phyloP scores from a whole-genome alignment of 2,797 vertebrate species.

The Melanotaenia boesemani region DNA sequence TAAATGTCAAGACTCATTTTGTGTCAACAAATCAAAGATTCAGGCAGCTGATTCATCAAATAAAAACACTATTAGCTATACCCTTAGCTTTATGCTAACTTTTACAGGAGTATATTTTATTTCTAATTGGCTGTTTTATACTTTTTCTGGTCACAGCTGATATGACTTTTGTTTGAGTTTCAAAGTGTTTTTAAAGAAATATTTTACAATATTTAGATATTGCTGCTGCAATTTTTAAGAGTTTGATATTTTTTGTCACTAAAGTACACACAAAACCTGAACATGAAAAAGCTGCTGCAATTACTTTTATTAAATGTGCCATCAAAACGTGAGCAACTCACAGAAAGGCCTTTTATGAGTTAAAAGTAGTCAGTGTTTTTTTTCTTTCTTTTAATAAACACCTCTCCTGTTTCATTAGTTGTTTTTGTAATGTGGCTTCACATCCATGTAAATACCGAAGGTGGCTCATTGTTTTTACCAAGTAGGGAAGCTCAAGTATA shows the following conservation, averaged over 20 bases:
- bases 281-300: conserved; percentile 35
- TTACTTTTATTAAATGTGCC: conserved; percentile 26
- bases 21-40: conserved; percentile 33
- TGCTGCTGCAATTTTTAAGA: conserved; percentile 36
- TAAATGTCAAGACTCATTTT: conserved; percentile 42
- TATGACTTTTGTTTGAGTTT: conserved; percentile 39
- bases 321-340: conserved; percentile 11
- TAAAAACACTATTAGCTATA: conserved; percentile 31
- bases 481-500: conserved; percentile 15
- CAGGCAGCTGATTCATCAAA: conserved; percentile 35
- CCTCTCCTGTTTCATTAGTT: conserved; percentile 8
- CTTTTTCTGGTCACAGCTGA: conserved; percentile 32
- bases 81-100: conserved; percentile 30
- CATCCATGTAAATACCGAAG: conserved; percentile 41
- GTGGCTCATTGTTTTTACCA: conserved; percentile 16
- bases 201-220: conserved; percentile 59
- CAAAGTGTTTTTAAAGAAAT: conserved; percentile 37
- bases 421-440: conserved; percentile 24
- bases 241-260: conserved; percentile 28
- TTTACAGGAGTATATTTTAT: conserved; percentile 57
- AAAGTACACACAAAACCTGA: conserved; percentile 14
- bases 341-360: conserved; percentile 35
- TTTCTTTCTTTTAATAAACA: conserved; percentile 22
- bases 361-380: conserved; percentile 10
- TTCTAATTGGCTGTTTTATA: conserved; percentile 60